Base-by-base conservation (phyloP, 2,113 vertebrate species). In the Micronycteris hirsuta region DNA sequence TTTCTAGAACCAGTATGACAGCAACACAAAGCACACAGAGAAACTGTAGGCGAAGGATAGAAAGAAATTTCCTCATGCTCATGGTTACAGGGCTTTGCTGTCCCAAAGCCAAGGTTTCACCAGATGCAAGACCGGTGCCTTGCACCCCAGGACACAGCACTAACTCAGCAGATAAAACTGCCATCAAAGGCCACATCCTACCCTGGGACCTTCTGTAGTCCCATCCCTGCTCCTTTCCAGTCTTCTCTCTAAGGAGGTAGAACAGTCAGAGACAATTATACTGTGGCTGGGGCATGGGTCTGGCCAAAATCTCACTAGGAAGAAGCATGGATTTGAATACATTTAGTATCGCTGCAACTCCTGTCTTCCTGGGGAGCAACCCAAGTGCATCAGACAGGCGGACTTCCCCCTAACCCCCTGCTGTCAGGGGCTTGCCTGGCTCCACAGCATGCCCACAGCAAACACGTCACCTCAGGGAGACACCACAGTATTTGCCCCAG, bases 191-290 rank as follows among this genome's bases (percentile, higher is more conserved):
- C 31, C 81, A 33, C 17, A 2, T 13, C 22, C 49, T 49, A 49
- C n/a, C 31, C 89, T 1, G 22, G 52, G 77, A 16, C n/a, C 49
- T 68, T 71, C 31, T 56, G 31, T 41, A 28, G 13, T 20, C 8
- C 65, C 38, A 49, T 33, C 43, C 45, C 65, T 12, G 31, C 13
- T 93, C 85, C 47, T 43, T 96, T 74, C 33, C 41, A 47, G 71
- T 54, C 13, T 58, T 31, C 65, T 88, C 65, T 92, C 83, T 77
- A 54, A 89, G 82, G 94, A 95, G 88, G 95, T 86, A 96, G 94
- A 74, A 89, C 33, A 80, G 56, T 49, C 36, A 74, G 76, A 95
- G 65, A 33, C 58, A 70, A 33, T 15, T 26, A 24, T 33, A 61
- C 28, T 8, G 19, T 10, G 56, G 68, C 68, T 56, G 31, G 80